Conservation (phyloP, 2,113 vertebrate species). For the Strix uralensis region DNA sequence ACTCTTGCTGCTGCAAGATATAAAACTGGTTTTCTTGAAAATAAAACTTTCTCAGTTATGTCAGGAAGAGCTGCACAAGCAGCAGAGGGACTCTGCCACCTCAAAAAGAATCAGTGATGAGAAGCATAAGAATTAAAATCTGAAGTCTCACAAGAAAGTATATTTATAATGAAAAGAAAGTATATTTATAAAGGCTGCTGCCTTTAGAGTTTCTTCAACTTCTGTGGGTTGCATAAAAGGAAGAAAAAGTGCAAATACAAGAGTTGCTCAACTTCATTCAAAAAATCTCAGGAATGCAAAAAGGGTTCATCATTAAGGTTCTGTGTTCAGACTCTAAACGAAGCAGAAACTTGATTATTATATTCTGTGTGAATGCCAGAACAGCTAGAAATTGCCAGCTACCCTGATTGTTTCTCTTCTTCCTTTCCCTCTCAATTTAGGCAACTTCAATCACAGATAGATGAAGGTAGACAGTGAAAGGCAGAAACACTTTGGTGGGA, state of each 20-base stretch:
- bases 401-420: slow-evolving; percentile 16
- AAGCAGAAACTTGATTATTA: slow-evolving; percentile 22
- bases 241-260: not conserved
- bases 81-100: not conserved
- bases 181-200: slow-evolving; percentile 18
- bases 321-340: slow-evolving; percentile 9
- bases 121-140: slow-evolving; percentile 24
- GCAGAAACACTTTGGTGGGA: slow-evolving; percentile 32
- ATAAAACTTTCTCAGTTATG: not conserved
- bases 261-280: not conserved
- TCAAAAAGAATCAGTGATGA: slow-evolving; percentile 41
- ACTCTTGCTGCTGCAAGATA: not conserved
- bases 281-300: not conserved
- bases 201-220: not conserved
- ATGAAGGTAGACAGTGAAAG: slow-evolving; percentile 24
- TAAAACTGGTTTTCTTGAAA: not conserved
- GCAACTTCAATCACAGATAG: slow-evolving; percentile 9
- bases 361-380: slow-evolving; percentile 2
- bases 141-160: not conserved
- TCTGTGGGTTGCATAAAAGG: not conserved
- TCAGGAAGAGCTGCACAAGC: not conserved
- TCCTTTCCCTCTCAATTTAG: slow-evolving; percentile 24
- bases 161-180: slow-evolving; percentile 28
- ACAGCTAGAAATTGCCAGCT: slow-evolving; percentile 26
- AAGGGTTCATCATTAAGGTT: slow-evolving; percentile 15